Conservation (phyloP, 2,888 invertebrate genomes). For the Uropetala carovei region DNA sequence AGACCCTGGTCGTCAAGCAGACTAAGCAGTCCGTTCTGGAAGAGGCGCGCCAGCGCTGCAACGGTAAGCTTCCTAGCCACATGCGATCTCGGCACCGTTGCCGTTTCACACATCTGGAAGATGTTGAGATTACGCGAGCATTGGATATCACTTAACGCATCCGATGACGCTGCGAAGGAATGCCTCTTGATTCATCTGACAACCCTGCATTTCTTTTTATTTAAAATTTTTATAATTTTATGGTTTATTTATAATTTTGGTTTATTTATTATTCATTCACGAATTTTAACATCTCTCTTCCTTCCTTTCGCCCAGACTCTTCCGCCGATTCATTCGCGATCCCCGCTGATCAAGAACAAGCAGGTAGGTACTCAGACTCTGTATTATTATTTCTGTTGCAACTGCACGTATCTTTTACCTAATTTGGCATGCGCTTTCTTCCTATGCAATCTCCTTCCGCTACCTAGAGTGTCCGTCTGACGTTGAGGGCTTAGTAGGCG, state of each 20-base stretch:
- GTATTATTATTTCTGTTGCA: neutral
- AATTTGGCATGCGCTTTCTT: neutral
- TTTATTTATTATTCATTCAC: neutral
- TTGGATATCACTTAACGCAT: no score
- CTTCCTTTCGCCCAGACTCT: neutral
- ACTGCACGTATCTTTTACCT: neutral
- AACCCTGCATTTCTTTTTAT: neutral
- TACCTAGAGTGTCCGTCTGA: constrained; percentile 40
- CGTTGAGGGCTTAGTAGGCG: constrained; percentile 8
- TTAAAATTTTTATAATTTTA: neutral
- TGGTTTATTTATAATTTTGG: neutral
- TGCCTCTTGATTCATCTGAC: no score
- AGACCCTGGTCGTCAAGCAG: constrained; percentile 96
- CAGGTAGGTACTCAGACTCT: neutral
- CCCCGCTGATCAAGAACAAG: constrained; percentile 50
- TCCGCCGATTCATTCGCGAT: constrained; percentile 41
- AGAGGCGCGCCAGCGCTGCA: constrained; percentile 91
- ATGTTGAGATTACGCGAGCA: no score
- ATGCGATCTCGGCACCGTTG: constrained; percentile 5
- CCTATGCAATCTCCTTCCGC: neutral
- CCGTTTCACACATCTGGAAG: neutral
- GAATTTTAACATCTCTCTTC: neutral
- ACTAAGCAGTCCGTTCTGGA: constrained; percentile 94
- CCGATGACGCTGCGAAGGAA: neutral
- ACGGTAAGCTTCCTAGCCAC: constrained; percentile 81